Percentiles rank a stretch among this genome's conserved stretches.
These are phyloP conservation scores for Sinelater perroti DNA, from an alignment of 2,888 invertebrate genomes.

Conservation along the genomic window DNA sequence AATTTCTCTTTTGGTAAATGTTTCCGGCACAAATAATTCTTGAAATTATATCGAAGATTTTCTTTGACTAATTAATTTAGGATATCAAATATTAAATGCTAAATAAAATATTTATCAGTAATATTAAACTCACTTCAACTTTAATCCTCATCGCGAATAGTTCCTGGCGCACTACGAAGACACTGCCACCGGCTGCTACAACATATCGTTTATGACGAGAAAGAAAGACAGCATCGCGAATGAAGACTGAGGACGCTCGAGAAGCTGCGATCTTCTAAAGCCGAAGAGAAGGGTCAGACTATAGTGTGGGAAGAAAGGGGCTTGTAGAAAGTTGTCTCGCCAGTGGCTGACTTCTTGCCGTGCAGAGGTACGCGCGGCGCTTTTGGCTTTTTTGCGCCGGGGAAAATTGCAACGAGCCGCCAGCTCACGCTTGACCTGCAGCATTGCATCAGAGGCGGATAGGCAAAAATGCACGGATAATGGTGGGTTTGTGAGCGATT, in stretches of 20 bases:
- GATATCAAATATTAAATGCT: background rate
- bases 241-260: constrained; percentile 40
- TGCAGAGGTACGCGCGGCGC: constrained; percentile 15
- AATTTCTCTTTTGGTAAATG: too few relatives aligned
- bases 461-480: too few relatives aligned
- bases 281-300: constrained; percentile 42
- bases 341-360: constrained; percentile 41
- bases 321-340: constrained; percentile 54
- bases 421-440: background rate
- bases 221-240: constrained; percentile 36
- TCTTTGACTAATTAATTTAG: background rate
- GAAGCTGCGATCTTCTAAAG: constrained; percentile 45
- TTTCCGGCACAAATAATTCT: too few relatives aligned
- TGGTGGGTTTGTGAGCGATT: too few relatives aligned
- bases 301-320: constrained; percentile 54
- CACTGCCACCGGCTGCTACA: constrained; percentile 33
- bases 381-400: constrained; percentile 8
- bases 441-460: background rate
- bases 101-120: background rate
- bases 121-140: constrained; percentile 34
- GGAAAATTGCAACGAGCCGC: background rate
- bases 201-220: constrained; percentile 27
- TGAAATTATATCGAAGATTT: too few relatives aligned
- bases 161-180: constrained; percentile 30
- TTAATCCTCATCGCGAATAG: constrained; percentile 39